A percentile compares a stretch with the other conserved stretches of the same genome.
Conservation (phyloP, 2,797 vertebrate genomes). For the Geotria australis region DNA sequence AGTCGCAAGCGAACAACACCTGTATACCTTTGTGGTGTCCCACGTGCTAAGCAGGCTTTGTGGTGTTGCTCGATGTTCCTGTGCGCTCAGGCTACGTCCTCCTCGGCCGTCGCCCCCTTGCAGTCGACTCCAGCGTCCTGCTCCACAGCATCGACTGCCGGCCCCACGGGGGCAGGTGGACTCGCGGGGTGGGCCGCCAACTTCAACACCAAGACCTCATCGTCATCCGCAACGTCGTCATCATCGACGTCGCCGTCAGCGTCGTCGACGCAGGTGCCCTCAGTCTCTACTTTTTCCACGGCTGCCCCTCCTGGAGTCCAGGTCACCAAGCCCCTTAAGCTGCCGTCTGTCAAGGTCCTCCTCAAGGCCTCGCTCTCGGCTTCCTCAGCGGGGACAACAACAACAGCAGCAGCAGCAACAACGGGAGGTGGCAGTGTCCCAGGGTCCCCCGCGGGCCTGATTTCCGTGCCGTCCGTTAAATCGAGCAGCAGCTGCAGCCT, state of each 20-base stretch:
- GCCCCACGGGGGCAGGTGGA: constrained; percentile 37
- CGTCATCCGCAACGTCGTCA: constrained; percentile 26
- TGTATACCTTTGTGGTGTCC: no score
- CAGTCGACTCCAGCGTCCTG: not conserved
- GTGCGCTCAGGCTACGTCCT: no score
- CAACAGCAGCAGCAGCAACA: no score
- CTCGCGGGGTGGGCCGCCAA: constrained; percentile 69
- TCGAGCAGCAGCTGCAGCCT: constrained; percentile 5
- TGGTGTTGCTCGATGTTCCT: no score
- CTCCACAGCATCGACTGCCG: constrained; percentile 8
- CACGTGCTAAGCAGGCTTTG: no score
- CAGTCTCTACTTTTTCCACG: no score
- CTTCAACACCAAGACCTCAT: constrained; percentile 55
- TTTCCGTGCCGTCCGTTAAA: not conserved
- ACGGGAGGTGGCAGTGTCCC: not conserved
- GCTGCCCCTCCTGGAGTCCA: not conserved
- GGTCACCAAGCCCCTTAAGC: not conserved
- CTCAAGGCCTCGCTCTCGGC: not conserved
- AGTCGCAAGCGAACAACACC: no score
- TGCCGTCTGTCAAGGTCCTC: not conserved
- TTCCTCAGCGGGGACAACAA: not conserved
- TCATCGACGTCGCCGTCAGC: constrained; percentile 24
- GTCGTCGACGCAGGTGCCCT: not conserved
- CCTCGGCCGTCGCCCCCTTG: no score
- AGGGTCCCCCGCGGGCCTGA: not conserved